A percentile compares a stretch with the other conserved stretches of the same genome.
These are phyloP conservation scores for Macrotrachela quadricornifera DNA, from an alignment of 1,140 invertebrate species.

Conservation along the genomic window DNA sequence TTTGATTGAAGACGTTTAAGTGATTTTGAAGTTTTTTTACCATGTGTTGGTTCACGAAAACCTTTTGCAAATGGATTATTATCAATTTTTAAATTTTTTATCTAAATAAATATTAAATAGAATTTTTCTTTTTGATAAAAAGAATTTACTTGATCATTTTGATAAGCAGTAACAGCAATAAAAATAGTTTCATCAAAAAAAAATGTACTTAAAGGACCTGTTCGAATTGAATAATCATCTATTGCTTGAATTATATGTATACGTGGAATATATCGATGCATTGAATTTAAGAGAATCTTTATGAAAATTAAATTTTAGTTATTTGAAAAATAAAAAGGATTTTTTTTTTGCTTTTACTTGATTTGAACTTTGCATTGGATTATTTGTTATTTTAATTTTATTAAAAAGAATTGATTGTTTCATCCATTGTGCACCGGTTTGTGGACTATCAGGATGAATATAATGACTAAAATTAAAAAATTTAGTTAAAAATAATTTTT, in stretches of 20 bases:
- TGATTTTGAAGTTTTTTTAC: too few relatives aligned
- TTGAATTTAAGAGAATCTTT: constrained; percentile 90
- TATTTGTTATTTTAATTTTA: constrained; percentile 9
- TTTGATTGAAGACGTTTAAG: too few relatives aligned
- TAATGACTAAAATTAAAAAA: not conserved
- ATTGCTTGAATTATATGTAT: constrained; percentile 70
- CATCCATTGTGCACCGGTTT: constrained; percentile 8
- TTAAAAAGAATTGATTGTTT: constrained; percentile 7
- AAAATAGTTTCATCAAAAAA: constrained; percentile 99
- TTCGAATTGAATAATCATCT: constrained; percentile 60
- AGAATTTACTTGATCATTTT: constrained; percentile 33
- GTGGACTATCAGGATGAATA: constrained; percentile 8
- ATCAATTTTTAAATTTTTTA: constrained; percentile 10
- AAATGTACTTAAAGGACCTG: constrained; percentile 87
- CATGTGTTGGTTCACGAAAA: constrained; percentile 4
- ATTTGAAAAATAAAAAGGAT: not conserved
- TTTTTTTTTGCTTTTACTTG: constrained; percentile 1
- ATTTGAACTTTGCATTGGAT: constrained; percentile 2
- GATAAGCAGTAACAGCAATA: constrained; percentile 47
- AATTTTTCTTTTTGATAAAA: too few relatives aligned
- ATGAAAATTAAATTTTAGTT: not conserved
- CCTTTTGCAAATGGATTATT: constrained; percentile 12
- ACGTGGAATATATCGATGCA: constrained; percentile 99
- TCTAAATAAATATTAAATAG: too few relatives aligned
- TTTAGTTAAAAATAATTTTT: not conserved